Percentiles rank a stretch among this genome's conserved stretches.
phyloP scores from a whole-genome alignment of 2,888 invertebrate genomes.

The Drosophila maculinotata region DNA sequence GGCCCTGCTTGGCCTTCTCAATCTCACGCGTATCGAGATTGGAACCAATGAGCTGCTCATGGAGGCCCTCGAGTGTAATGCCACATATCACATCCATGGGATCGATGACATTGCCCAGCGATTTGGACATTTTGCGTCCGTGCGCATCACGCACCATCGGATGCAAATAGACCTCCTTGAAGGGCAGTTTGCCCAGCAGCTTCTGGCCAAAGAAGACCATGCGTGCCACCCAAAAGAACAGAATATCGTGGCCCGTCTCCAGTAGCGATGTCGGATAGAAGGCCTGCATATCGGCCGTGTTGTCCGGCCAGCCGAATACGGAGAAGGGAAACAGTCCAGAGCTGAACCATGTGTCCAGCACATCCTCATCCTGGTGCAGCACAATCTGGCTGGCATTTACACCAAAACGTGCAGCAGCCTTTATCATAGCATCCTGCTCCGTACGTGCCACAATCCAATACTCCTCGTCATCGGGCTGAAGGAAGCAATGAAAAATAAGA shows the following conservation, averaged over 20 bases:
- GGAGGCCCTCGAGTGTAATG: constrained; percentile 91
- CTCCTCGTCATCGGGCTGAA: constrained; percentile 86
- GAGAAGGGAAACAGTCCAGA: constrained; percentile 98
- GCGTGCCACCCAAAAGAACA: constrained; percentile 99
- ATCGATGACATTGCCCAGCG: constrained; percentile 98
- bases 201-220: constrained; percentile 99
- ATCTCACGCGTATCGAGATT: constrained; percentile 95
- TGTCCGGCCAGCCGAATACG: constrained; percentile 98
- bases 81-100: constrained; percentile 98
- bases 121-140: constrained; percentile 99
- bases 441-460: constrained; percentile 93
- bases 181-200: constrained; percentile 95
- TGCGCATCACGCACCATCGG: constrained; percentile 99
- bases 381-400: constrained; percentile 86
- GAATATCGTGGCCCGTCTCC: constrained; percentile 98
- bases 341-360: constrained; percentile 99
- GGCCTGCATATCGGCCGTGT: constrained; percentile 89
- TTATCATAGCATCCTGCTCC: constrained; percentile 90
- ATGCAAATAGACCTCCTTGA: constrained; percentile 96
- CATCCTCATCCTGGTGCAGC: constrained; percentile 95
- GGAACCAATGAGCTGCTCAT: constrained; percentile 90
- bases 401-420: constrained; percentile 91
- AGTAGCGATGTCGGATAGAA: constrained; percentile 97
- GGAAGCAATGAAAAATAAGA: not conserved
- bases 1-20: constrained; percentile 90